These are phyloP conservation scores for Artibeus lituratus DNA, from an alignment of 2,797 vertebrate species.

Conservation along the genomic window DNA sequence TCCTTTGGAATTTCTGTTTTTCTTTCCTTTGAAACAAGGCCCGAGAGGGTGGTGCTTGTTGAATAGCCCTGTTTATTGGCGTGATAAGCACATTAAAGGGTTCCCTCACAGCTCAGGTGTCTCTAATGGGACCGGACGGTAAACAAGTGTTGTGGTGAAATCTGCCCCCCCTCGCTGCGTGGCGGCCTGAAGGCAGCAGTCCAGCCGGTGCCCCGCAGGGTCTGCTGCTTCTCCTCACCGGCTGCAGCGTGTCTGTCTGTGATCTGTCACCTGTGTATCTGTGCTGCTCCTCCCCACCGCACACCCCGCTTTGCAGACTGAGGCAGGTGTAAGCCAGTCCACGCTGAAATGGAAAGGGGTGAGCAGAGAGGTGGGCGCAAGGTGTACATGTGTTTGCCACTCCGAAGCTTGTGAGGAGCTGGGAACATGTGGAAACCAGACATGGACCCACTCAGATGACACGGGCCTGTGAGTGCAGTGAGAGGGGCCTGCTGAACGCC, in stretches of 20 bases:
- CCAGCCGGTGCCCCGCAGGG: not conserved
- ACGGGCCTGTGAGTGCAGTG: not conserved
- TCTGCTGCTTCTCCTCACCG: no score
- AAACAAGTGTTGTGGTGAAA: not conserved
- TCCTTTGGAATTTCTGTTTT: constrained; percentile 9
- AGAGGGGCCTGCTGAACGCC: not conserved
- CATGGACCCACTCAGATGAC: not conserved
- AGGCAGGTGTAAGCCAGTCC: not conserved
- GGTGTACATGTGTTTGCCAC: not conserved
- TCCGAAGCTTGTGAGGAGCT: not conserved
- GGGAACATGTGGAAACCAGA: not conserved
- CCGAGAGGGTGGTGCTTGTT: not conserved
- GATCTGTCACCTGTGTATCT: not conserved
- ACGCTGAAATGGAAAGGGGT: not conserved
- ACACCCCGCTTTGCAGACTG: not conserved
- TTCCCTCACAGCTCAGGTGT: not conserved
- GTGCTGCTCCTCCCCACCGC: not conserved
- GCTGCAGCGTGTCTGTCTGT: not conserved
- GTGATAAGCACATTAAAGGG: not conserved
- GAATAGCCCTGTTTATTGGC: not conserved
- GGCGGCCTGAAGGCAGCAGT: not conserved
- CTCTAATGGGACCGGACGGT: not conserved
- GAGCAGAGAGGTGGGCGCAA: not conserved
- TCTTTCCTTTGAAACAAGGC: not conserved
- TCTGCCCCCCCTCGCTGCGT: no score